Evolutionary conservation across 2,113 vertebrate genomes (phyloP), one percentile per base, ranked within the genome.

Genomic region (Hemicordylus capensis): DNA sequence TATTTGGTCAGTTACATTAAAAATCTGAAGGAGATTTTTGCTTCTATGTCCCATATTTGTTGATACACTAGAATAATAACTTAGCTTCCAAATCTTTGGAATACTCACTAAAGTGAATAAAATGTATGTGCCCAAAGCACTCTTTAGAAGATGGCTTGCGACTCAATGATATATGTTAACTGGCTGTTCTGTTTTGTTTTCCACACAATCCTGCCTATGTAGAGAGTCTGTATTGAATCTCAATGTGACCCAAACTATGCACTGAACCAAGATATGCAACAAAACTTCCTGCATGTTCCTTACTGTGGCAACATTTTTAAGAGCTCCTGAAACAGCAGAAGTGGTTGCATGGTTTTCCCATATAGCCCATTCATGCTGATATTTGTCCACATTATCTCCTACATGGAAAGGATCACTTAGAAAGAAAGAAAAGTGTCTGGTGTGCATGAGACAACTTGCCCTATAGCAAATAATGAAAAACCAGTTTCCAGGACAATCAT

Each of bases 21-120:
- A n/a, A n/a, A 73, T 22, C 61, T 85, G 31, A 0, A 1, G 22
- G 37, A 74, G 4, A 69, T 28, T 4, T 48, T 39, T 85, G 54
- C 85, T 64, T 78, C 88, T 90, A 48, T 42, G 28, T 28, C 34
- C 56, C 63, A 61, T 3, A 37, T 44, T 80, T 80, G 7, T 46
- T 85, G 31, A 46, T 34, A 58, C 85, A 80, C 28, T 2, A 66
- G n/a, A 54, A 85, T 86, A 5, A 87, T 67, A 63, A 46, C 51
- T 9, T n/a, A 58, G 39, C 7, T 73, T 83, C 89, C 84, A 83
- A 91, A 86, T 54, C 12, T 54, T 54, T 9, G 51, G n/a, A n/a
- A n/a, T 54, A 54, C 37, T 69, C 37, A 69, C 37, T 34, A 37
- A 20, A 69, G 19, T 39, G 67, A 69, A 69, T 69, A 3, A 20